phyloP scores from a whole-genome alignment of 2,888 invertebrate species.

The Brenthis hecate region DNA sequence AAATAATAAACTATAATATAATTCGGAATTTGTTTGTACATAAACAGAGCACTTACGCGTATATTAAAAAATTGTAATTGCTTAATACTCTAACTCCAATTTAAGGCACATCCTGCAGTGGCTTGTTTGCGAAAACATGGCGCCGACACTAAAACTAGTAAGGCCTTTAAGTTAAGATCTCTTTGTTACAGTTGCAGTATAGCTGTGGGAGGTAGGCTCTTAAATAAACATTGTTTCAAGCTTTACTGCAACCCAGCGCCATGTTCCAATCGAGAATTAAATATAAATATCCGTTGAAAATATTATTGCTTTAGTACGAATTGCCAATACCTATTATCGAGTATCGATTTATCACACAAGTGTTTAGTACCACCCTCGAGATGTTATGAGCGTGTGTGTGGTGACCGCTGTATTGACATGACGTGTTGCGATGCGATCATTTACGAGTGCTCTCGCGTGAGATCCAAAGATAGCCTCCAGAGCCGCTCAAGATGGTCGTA shows the following conservation, averaged over 20 bases:
- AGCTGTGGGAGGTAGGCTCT: conserved; percentile 4
- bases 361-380: background rate
- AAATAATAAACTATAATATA: conserved; percentile 19
- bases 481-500: background rate
- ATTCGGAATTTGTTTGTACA: conserved; percentile 24
- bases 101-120: conserved; percentile 26
- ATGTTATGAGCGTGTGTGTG: conserved; percentile 2
- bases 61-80: too few species aligned
- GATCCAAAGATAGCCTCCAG: conserved; percentile 15
- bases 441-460: conserved; percentile 6
- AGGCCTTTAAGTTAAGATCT: conserved; percentile 23
- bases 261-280: background rate
- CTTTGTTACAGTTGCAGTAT: background rate
- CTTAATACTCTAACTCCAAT: too few species aligned
- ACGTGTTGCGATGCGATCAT: background rate
- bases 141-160: conserved; percentile 16
- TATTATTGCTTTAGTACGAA: conserved; percentile 3
- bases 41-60: conserved; percentile 6
- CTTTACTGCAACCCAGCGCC: conserved; percentile 7
- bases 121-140: conserved; percentile 4
- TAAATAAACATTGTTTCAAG: background rate
- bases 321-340: background rate
- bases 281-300: background rate
- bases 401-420: conserved; percentile 6
- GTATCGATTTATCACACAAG: conserved; percentile 3